These are phyloP conservation scores for Pygoscelis adeliae DNA, from an alignment of 2,113 vertebrate genomes.

Conservation along the genomic window DNA sequence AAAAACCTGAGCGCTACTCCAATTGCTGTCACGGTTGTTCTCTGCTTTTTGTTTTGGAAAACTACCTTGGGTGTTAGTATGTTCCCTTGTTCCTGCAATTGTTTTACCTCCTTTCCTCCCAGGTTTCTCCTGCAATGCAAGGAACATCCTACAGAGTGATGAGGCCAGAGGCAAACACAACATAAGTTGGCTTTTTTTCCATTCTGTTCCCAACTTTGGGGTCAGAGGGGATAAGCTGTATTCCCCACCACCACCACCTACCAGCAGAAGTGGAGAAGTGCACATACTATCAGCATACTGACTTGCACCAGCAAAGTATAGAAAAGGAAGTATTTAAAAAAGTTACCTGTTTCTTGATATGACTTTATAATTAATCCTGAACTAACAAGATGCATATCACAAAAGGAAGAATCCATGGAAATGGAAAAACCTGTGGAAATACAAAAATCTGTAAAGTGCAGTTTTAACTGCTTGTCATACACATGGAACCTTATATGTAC, in stretches of 20 bases:
- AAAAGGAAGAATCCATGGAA: neutral
- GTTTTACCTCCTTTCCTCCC: neutral
- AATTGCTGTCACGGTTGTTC: neutral
- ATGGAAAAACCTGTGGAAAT: neutral
- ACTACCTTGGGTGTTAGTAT: neutral
- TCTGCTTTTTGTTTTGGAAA: neutral
- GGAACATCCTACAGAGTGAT: neutral
- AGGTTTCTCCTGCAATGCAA: neutral
- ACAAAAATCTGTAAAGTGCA: neutral
- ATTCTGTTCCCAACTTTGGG: neutral
- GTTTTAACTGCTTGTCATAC: neutral
- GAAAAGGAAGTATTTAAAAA: neutral
- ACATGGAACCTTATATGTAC: neutral
- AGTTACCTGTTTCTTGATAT: neutral
- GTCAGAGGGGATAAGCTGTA: neutral
- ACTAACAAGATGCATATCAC: neutral
- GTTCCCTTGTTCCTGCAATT: neutral
- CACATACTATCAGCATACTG: neutral
- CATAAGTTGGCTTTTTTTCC: accelerated
- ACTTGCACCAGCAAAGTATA: neutral
- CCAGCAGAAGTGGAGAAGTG: neutral
- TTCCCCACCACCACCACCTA: neutral
- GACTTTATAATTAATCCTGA: neutral
- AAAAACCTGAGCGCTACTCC: neutral
- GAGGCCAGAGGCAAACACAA: neutral